Conservation (phyloP, 2,888 invertebrate genomes). For the Nesidiocoris tenuis region DNA sequence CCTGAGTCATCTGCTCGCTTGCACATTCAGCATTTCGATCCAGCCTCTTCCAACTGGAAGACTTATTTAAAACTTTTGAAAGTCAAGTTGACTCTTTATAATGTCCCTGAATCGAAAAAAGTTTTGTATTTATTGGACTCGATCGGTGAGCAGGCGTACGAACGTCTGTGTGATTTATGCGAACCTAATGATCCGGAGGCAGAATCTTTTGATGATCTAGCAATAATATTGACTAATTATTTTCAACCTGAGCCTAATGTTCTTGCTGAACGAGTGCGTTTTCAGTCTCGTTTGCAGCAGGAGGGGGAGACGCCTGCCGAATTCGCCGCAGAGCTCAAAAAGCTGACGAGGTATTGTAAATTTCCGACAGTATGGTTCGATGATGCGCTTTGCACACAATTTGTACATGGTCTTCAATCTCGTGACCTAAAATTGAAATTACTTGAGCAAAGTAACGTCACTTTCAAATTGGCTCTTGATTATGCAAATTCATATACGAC, state of each 20-base stretch:
- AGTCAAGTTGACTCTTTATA: background rate
- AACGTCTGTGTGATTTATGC: background rate
- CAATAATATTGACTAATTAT: background rate
- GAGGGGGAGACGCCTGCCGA: background rate
- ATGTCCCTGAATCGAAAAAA: background rate
- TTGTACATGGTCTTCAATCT: background rate
- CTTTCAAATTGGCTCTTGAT: constrained; percentile 7
- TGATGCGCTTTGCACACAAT: constrained; percentile 15
- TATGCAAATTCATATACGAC: background rate
- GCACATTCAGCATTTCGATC: constrained; percentile 10
- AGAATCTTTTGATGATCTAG: background rate
- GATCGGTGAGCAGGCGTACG: constrained; percentile 14
- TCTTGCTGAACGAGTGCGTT: background rate
- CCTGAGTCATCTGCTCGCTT: too few species aligned
- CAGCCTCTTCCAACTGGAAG: background rate
- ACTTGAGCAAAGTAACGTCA: background rate
- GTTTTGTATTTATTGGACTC: background rate
- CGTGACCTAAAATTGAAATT: background rate
- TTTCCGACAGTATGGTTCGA: constrained; percentile 8
- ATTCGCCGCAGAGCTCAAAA: constrained; percentile 13
- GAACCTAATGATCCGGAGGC: background rate
- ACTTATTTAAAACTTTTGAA: background rate
- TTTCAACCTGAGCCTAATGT: background rate
- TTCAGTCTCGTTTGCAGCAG: background rate
- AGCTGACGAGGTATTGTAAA: background rate